Base-by-base conservation (phyloP, 2,888 invertebrate genomes). In the Argynnis bischoffii region DNA sequence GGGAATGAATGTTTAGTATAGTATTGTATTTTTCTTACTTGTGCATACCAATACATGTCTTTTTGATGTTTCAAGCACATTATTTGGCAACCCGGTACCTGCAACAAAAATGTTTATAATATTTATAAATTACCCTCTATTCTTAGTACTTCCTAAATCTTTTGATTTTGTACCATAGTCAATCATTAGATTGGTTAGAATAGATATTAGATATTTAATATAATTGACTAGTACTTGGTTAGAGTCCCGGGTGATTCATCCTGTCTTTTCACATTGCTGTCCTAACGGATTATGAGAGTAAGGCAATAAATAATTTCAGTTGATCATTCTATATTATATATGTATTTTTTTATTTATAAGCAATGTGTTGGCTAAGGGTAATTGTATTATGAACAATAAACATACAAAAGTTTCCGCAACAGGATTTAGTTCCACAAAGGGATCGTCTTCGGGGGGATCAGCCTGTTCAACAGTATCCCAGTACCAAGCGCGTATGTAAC, bases 401-500 rank as follows among this genome's bases (percentile, higher is more conserved):
- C 56, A 48, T 41, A 92, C 95, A 74, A 94, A 93, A 76, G 97
- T 95, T 84, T 98, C 98, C 77, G 96, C 96, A 65, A 96, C 96
- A 1, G 98, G 98, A 81, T 98, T 97, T 67, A 98, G 94, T 86
- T 97, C 96, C 31, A 98, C 95, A 69, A 95, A 95, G 6, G 95
- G 94, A 76, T 97, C 95, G 6, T 97, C 96, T 76, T 97, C 97
- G 0, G 96, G 94, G 0, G 96, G 95, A 85, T 98, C 97, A 0
- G 98, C 96, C 71, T 96, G 94, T 75, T 98, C 97, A n/a, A 98
- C 97, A 0, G 96, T 96, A 76, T 97, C 97, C 94, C 98, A 98
- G 87, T 96, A 97, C 98, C 98, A 98, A 13, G 97, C 95, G 6
- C 95, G 93, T 15, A 97, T 93, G 83, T 95, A 96, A 0, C 97